Conservation (phyloP, 2,797 vertebrate genomes). For the Perodicticus potto region DNA sequence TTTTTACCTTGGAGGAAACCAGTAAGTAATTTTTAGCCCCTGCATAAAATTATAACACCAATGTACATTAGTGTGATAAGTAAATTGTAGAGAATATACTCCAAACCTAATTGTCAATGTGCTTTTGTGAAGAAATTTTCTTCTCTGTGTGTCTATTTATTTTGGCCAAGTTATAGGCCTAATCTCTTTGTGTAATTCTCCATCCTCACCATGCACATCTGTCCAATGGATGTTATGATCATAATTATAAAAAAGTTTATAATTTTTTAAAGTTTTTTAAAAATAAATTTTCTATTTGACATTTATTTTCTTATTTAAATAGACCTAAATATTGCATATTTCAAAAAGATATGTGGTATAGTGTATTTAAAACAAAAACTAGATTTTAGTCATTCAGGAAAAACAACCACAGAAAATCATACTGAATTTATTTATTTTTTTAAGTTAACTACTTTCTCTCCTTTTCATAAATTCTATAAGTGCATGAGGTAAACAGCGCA, state of each 20-base stretch:
- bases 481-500: not conserved
- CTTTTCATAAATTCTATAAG: not conserved
- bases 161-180: not conserved
- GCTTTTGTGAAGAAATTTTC: not conserved
- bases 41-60: not conserved
- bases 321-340: not conserved
- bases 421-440: not conserved
- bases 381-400: not conserved
- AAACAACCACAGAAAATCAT: not conserved
- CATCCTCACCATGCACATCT: not conserved
- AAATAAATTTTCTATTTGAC: not conserved
- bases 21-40: not conserved
- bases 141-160: not conserved
- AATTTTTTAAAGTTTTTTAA: not conserved
- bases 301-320: not conserved
- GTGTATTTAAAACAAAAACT: not conserved
- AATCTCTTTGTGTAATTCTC: not conserved
- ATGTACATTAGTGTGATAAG: not conserved
- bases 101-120: not conserved
- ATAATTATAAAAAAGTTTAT: not conserved
- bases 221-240: not conserved
- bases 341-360: not conserved
- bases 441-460: not conserved
- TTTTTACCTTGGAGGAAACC: not conserved
- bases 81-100: not conserved